A percentile compares a stretch with the other conserved stretches of the same genome.
phyloP scores from a whole-genome alignment of 2,113 vertebrate genomes.

The Leucoraja erinaceus region DNA sequence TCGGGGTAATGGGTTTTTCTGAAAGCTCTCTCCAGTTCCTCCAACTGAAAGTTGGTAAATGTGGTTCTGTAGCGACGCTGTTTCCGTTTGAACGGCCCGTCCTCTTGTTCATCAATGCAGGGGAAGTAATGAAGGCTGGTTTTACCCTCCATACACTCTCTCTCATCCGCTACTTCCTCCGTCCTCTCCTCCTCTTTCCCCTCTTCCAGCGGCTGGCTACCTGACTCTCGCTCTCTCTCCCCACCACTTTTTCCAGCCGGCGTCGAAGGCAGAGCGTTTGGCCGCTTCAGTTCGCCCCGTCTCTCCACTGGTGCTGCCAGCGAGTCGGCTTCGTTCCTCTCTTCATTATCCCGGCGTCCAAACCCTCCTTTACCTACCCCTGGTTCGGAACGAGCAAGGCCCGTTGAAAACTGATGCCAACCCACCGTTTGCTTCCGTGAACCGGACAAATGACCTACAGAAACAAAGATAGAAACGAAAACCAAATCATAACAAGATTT shows the following conservation, averaged over 20 bases:
- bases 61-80: slow-evolving; percentile 51
- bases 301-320: neutral
- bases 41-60: slow-evolving; percentile 56
- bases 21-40: slow-evolving; percentile 58
- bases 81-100: slow-evolving; percentile 40
- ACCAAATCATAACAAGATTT: too few species aligned
- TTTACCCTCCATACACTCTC: neutral
- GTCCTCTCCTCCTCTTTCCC: neutral
- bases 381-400: neutral
- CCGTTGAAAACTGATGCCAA: neutral
- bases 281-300: neutral
- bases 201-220: neutral
- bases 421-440: neutral
- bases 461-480: neutral
- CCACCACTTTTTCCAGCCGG: neutral
- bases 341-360: neutral
- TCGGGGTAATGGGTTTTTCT: slow-evolving; percentile 55
- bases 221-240: neutral
- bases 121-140: neutral
- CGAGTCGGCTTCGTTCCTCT: neutral
- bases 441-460: neutral
- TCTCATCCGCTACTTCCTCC: neutral
- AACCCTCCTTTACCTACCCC: neutral
- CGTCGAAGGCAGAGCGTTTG: neutral
- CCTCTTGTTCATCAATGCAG: neutral